A percentile compares a stretch with the other conserved stretches of the same genome.
Conservation (phyloP, 2,888 invertebrate genomes). For the Calliphora vomitoria region DNA sequence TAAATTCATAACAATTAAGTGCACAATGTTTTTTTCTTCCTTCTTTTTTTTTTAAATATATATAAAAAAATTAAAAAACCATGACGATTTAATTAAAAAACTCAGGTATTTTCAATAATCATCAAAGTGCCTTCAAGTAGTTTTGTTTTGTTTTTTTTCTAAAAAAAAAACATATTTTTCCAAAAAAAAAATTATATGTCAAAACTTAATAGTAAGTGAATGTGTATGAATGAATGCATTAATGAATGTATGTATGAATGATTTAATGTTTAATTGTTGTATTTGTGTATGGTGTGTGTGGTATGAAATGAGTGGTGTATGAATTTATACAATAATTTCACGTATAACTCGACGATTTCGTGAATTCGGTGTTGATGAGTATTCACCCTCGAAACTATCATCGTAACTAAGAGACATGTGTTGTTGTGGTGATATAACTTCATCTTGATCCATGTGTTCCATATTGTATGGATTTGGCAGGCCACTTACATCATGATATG, state of each 20-base stretch:
- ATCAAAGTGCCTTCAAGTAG: constrained; percentile 19
- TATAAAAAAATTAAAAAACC: constrained; percentile 31
- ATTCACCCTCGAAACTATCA: constrained; percentile 96
- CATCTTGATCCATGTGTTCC: constrained; percentile 92
- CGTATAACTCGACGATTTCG: constrained; percentile 96
- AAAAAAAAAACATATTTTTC: not conserved
- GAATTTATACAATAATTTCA: constrained; percentile 92
- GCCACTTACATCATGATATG: constrained; percentile 97
- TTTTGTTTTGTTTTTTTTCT: constrained; percentile 4
- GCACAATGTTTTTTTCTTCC: constrained; percentile 61
- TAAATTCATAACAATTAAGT: constrained; percentile 72
- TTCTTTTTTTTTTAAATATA: constrained; percentile 15
- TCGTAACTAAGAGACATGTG: constrained; percentile 96
- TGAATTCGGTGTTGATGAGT: constrained; percentile 97
- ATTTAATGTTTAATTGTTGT: not conserved
- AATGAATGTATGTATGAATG: constrained; percentile 7
- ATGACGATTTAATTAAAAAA: not conserved
- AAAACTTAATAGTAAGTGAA: constrained; percentile 41
- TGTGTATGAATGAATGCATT: constrained; percentile 27
- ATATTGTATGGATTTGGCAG: constrained; percentile 94
- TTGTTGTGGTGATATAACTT: constrained; percentile 87
- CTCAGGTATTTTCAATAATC: not conserved
- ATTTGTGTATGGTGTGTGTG: constrained; percentile 30
- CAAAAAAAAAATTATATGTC: constrained; percentile 11
- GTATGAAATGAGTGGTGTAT: constrained; percentile 43